phyloP scores from a whole-genome alignment of 2,113 vertebrate genomes.

The Scolopax mira region DNA sequence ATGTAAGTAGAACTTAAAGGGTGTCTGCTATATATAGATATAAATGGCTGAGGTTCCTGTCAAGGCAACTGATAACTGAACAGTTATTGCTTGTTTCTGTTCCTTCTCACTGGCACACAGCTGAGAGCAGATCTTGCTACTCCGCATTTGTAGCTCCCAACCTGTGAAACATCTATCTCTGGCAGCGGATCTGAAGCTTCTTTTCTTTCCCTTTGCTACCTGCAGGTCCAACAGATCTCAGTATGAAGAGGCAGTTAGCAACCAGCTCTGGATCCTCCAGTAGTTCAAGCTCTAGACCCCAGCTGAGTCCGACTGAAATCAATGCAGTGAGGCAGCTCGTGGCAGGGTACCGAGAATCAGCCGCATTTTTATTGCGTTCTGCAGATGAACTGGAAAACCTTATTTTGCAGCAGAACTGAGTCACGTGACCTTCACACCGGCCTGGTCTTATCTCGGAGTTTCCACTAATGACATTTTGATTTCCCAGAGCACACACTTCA shows the following conservation, averaged over 20 bases:
- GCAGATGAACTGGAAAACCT: constrained; percentile 99
- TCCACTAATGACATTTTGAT: constrained; percentile 81
- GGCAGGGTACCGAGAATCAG: constrained; percentile 95
- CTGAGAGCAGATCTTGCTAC: background rate
- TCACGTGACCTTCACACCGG: constrained; percentile 56
- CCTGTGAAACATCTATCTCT: background rate
- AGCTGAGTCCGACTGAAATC: constrained; percentile 95
- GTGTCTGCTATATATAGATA: background rate
- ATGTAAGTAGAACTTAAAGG: background rate
- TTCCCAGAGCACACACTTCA: constrained; percentile 76
- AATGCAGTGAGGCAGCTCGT: constrained; percentile 97
- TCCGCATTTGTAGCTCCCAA: background rate
- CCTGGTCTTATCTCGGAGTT: constrained; percentile 74
- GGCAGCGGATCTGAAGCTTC: background rate
- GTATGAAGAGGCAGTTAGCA: constrained; percentile 94
- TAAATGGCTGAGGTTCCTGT: background rate
- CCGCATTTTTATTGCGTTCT: constrained; percentile 95
- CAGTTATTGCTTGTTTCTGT: background rate
- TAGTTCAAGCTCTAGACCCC: constrained; percentile 89
- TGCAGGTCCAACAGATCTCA: constrained; percentile 96
- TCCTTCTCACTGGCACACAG: background rate
- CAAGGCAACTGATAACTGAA: background rate
- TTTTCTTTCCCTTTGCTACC: background rate
- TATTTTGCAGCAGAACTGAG: constrained; percentile 99
- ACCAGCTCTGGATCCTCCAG: constrained; percentile 88